Evolutionary conservation across 2,888 invertebrate species (phyloP), one percentile per base, ranked within the genome.

Genomic region (Bembecia ichneumoniformis): DNA sequence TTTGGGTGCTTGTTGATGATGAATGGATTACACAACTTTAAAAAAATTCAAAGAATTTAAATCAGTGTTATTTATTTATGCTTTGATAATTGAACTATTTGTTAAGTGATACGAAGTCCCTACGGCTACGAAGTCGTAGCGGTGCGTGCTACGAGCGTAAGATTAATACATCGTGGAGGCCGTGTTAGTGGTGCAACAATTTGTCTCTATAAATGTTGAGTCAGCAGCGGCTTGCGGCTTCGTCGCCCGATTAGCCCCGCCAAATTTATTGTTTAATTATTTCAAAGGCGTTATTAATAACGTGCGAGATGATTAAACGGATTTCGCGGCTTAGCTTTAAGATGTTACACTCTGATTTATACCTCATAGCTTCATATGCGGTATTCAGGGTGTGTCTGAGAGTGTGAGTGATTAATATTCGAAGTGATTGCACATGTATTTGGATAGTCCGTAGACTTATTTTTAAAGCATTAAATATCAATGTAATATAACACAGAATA

Each of bases 171-270:
- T 84, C 81, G 73, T 67, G 66, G 76, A 75, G 77, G 71, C 74
- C 72, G 71, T 74, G 79, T 77, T 80, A 79, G 78, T 83, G 77
- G 76, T 73, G 78, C 79, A 77, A 86, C 86, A 83, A 87, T 87
- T 87, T 87, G 87, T 87, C 86, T 86, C 82, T 86, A 87, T 87
- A 87, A 87, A 87, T 78, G 87, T 84, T 84, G 84, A 86, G 77
- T 87, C 86, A 86, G 86, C 83, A 72, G 34, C 71, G 66, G 68
- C 64, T 71, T 71, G 81, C 74, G 82, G 82, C 74, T 74, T 67
- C 74, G 74, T 70, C 73, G 78, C 77, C 76, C 82, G 86, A 87
- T 87, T 87, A 87, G 83, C 84, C 66, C 66, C 74, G 68, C 75
- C 71, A 73, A 87, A 87, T 87, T 86, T 87, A 87, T 87, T 87